phyloP scores from a whole-genome alignment of 92 coral and sea anemone genomes.

The Bergia sp. region DNA sequence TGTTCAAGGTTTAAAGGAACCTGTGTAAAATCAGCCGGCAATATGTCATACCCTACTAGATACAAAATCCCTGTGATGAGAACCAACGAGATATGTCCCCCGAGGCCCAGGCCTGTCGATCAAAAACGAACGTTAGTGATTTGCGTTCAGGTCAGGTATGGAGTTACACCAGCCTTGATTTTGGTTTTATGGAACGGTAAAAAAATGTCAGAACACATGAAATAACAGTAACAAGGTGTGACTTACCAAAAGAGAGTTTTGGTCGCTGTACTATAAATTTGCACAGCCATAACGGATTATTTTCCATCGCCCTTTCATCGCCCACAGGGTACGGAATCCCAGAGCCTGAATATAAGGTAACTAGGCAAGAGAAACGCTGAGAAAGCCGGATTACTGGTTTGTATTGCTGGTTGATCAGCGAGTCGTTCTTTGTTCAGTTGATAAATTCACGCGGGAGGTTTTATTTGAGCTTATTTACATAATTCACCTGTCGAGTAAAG shows the following conservation, averaged over 20 bases:
- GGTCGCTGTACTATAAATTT: slow-evolving; percentile 64
- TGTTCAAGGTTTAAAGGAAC: slow-evolving; percentile 91
- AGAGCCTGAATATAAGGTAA: background rate
- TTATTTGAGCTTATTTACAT: slow-evolving; percentile 6
- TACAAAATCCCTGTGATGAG: slow-evolving; percentile 75
- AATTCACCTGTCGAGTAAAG: slow-evolving; percentile 22
- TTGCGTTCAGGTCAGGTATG: background rate
- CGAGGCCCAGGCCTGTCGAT: slow-evolving; percentile 73
- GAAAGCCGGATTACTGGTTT: background rate
- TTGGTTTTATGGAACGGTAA: background rate
- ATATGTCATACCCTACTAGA: slow-evolving; percentile 83
- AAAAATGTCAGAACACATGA: background rate
- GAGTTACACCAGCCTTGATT: background rate
- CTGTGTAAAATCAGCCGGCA: slow-evolving; percentile 92
- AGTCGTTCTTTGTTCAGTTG: background rate
- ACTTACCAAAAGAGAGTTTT: slow-evolving; percentile 76
- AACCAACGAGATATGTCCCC: slow-evolving; percentile 74
- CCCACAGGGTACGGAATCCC: slow-evolving; percentile 1
- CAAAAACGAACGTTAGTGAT: background rate
- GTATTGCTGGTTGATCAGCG: background rate
- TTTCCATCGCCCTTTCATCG: slow-evolving; percentile 12
- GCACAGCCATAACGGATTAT: slow-evolving; percentile 53
- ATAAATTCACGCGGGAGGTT: slow-evolving; percentile 5
- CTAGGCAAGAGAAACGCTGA: background rate
- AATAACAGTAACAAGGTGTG: background rate